Conservation (phyloP, 2,888 invertebrate genomes). For the Thymelicus acteon region DNA sequence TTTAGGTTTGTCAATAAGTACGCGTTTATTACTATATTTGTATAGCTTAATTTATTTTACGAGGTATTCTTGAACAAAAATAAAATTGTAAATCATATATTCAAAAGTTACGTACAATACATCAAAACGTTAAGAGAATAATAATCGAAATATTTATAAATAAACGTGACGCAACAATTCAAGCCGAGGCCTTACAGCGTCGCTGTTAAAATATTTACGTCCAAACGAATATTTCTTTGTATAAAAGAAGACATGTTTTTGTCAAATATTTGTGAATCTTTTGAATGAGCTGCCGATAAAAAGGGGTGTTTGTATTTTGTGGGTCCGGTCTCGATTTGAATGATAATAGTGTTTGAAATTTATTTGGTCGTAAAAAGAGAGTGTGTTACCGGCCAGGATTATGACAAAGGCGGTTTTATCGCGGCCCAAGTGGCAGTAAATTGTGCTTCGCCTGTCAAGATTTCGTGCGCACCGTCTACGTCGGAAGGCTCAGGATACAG, state of each 20-base stretch:
- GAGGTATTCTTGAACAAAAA: too few relatives aligned
- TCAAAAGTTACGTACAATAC: too few relatives aligned
- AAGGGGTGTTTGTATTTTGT: slow-evolving; percentile 76
- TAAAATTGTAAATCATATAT: too few relatives aligned
- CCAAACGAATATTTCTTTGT: slow-evolving; percentile 44
- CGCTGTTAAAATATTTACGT: slow-evolving; percentile 41
- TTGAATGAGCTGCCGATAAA: slow-evolving; percentile 64
- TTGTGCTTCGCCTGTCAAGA: slow-evolving; percentile 80
- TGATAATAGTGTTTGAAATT: slow-evolving; percentile 84
- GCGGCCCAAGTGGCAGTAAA: slow-evolving; percentile 75
- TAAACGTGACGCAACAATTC: slow-evolving; percentile 67
- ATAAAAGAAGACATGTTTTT: slow-evolving; percentile 58
- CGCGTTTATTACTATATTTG: too few relatives aligned
- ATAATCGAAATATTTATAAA: slow-evolving; percentile 61
- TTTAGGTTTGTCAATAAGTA: too few relatives aligned
- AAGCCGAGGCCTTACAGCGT: slow-evolving; percentile 40
- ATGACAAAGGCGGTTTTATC: slow-evolving; percentile 81
- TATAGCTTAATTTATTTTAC: too few relatives aligned
- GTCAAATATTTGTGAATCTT: slow-evolving; percentile 72
- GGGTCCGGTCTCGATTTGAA: slow-evolving; percentile 78
- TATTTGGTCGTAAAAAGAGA: slow-evolving; percentile 80
- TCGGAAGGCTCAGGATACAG: slow-evolving; percentile 7
- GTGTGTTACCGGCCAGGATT: slow-evolving; percentile 73
- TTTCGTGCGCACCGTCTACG: slow-evolving; percentile 36
- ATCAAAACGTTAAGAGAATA: slow-evolving; percentile 65